Conservation (phyloP, 2,797 vertebrate genomes). For the Crypturellus tataupa region DNA sequence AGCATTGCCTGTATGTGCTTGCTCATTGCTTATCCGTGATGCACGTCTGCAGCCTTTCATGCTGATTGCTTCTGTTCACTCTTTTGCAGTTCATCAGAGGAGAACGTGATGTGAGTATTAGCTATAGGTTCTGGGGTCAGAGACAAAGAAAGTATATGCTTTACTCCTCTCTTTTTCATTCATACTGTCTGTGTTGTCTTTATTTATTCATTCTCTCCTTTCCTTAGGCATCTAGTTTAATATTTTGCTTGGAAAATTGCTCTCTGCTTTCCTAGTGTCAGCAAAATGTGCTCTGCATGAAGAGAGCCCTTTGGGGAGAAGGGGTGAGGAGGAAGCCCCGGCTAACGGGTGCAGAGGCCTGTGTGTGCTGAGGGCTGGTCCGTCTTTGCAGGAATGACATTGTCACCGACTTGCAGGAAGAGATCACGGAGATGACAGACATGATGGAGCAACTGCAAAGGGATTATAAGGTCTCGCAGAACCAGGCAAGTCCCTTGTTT, state of each 20-base stretch:
- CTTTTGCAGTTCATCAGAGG: background rate
- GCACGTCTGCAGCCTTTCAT: background rate
- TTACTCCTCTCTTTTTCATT: background rate
- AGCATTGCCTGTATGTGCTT: no score
- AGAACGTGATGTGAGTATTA: conserved; percentile 4
- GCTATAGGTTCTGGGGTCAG: background rate
- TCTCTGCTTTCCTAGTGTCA: background rate
- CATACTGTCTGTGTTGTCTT: no score
- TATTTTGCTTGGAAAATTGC: background rate
- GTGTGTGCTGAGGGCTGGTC: background rate
- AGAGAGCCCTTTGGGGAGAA: background rate
- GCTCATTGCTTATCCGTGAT: background rate
- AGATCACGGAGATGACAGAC: conserved; percentile 72
- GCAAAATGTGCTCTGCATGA: background rate
- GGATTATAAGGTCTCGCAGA: conserved; percentile 67
- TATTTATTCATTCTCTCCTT: no score
- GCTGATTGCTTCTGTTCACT: background rate
- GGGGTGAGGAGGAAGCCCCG: no score
- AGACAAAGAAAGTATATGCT: background rate
- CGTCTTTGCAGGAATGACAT: conserved; percentile 48
- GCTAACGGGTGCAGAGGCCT: background rate
- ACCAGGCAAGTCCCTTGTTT: conserved; percentile 46
- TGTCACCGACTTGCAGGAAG: conserved; percentile 73
- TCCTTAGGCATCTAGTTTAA: background rate
- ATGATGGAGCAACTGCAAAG: conserved; percentile 76